phyloP scores from a whole-genome alignment of 92 coral and sea anemone species.

The Heliopora coerulea region DNA sequence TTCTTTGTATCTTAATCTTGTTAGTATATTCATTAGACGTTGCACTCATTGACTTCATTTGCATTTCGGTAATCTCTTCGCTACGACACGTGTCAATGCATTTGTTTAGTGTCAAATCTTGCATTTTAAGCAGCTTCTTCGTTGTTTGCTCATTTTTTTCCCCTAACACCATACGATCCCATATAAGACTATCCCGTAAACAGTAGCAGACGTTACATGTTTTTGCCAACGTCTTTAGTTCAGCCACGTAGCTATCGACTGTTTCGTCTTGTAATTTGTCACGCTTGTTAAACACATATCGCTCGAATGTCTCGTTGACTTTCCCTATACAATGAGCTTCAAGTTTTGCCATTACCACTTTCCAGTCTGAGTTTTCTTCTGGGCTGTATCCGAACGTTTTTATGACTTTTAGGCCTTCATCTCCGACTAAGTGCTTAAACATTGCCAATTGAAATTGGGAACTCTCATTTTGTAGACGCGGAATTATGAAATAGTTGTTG shows the following conservation, averaged over 20 bases:
- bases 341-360: slow-evolving; percentile 19
- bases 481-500: too few relatives aligned
- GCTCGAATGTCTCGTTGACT: slow-evolving; percentile 36
- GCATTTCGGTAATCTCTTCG: slow-evolving; percentile 39
- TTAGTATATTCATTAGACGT: slow-evolving; percentile 23
- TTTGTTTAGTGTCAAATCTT: slow-evolving; percentile 38
- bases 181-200: slow-evolving; percentile 48
- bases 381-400: too few relatives aligned
- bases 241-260: slow-evolving; percentile 36
- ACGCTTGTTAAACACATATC: slow-evolving; percentile 40
- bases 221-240: slow-evolving; percentile 29
- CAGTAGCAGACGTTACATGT: slow-evolving; percentile 45
- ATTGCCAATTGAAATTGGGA: too few relatives aligned
- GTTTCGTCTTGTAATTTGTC: slow-evolving; percentile 40
- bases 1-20: slow-evolving; percentile 24
- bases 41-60: slow-evolving; percentile 42
- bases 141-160: slow-evolving; percentile 43
- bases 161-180: slow-evolving; percentile 49
- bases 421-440: too few relatives aligned
- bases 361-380: too few relatives aligned
- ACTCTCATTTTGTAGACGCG: too few relatives aligned
- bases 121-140: slow-evolving; percentile 47
- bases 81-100: slow-evolving; percentile 47
- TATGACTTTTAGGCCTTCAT: too few relatives aligned
- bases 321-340: slow-evolving; percentile 23